Base-by-base conservation (phyloP, 2,797 vertebrate genomes). In the Sebastes kiyomatsui region DNA sequence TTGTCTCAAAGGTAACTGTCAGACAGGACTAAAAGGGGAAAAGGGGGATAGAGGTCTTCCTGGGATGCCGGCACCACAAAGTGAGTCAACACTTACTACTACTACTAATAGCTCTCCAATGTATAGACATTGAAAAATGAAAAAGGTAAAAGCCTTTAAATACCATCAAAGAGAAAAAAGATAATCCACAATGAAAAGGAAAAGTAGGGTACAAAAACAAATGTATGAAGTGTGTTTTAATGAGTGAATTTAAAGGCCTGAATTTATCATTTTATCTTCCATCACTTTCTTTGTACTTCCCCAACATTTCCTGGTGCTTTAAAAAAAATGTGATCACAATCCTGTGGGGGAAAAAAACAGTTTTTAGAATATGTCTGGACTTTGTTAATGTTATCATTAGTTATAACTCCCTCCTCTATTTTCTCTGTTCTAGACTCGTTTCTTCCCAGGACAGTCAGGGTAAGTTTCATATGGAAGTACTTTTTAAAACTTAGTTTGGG, bases 1-100 rank as follows among this genome's bases (percentile, higher is more conserved):
- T 33, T 79, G 49, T 84, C 10, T 80, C 32, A 5, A 79, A 94
- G 94, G 92, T 12, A 83, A 89, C 83, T 94, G 93, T 81, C 87
- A 82, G 88, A 92, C 91, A 0, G 90, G 93, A 52, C 54, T 88
- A 2, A 98, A 98, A 94, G 98, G 98, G 90, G 97, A 98, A 61
- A 99, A 97, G 69, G 98, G 98, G 42, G 97, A 97, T 42, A 93
- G 90, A 76, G 98, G 98, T 3, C 81, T 93, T 78, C 96, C 97
- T 64, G 98, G 98, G 60, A 88, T 94, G 23, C 96, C 97, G 2
- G 96, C 96, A 9, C 72, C 83, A 35, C 12, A 67, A 64, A 73
- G 94, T 96, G 60, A 92, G 93, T 88, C 7, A n/a, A n/a, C 33
- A 7, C 20, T 42, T 14, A 42, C 2, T 14, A 14, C 38, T 42